Conservation (phyloP, 2,797 vertebrate genomes). For the Sciurus carolinensis region DNA sequence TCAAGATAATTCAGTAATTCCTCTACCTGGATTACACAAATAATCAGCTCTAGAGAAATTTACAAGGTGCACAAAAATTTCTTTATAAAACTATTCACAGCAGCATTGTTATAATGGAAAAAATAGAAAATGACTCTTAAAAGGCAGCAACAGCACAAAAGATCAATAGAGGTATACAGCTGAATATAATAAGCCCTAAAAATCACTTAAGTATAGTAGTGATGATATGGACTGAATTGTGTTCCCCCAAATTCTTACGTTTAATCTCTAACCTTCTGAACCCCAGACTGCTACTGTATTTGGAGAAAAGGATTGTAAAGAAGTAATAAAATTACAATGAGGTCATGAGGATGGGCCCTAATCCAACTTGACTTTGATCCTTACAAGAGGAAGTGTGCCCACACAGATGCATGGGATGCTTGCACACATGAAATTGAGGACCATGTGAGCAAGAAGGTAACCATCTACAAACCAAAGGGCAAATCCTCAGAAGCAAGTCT, state of each 20-base stretch:
- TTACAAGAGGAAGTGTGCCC: neutral
- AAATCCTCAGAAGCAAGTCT: neutral
- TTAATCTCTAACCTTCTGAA: neutral
- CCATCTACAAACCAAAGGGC: neutral
- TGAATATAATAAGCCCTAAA: constrained; percentile 16
- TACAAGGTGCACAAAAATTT: neutral
- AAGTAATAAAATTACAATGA: neutral
- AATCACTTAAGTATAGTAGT: constrained; percentile 2
- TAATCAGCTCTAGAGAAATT: neutral
- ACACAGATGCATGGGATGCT: neutral
- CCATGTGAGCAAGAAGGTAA: neutral
- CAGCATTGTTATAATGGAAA: neutral
- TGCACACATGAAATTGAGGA: neutral
- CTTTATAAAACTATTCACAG: neutral
- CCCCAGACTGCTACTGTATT: constrained; percentile 9
- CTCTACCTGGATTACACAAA: neutral
- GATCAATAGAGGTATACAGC: neutral
- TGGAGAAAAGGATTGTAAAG: neutral
- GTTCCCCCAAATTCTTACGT: neutral
- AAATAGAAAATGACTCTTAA: constrained; percentile 56
- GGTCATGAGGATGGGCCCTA: neutral
- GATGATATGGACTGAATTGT: neutral
- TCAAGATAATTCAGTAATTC: neutral
- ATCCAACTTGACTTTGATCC: neutral
- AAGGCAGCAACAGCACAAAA: neutral